Percentiles rank a stretch among this genome's conserved stretches.
These are phyloP conservation scores for Octodon degus DNA, from an alignment of 2,113 vertebrate genomes.

Conservation along the genomic window DNA sequence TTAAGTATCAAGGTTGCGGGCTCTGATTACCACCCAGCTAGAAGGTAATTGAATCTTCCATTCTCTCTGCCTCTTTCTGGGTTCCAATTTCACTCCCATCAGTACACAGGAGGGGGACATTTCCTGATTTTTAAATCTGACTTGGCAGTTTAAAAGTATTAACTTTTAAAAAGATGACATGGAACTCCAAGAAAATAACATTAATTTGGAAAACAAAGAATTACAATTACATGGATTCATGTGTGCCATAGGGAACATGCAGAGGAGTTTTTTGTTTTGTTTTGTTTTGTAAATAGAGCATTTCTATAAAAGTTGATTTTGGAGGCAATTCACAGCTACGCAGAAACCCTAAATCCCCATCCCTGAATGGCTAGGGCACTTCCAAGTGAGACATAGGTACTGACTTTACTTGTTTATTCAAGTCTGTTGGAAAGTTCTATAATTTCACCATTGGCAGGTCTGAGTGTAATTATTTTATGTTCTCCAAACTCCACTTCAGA, in stretches of 20 bases:
- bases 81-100: constrained; percentile 16
- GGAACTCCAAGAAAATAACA: neutral
- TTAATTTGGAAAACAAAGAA: neutral
- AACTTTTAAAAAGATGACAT: constrained; percentile 25
- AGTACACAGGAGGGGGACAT: neutral
- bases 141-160: constrained; percentile 18
- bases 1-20: neutral
- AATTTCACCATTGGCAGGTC: neutral
- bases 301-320: neutral
- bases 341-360: neutral
- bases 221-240: neutral
- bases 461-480: neutral
- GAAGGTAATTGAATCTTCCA: neutral
- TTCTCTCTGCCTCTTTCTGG: neutral
- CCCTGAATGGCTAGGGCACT: neutral
- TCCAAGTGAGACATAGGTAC: neutral
- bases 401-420: neutral
- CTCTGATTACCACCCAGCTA: neutral
- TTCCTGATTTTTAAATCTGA: constrained; percentile 38
- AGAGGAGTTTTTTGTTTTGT: neutral
- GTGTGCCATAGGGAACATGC: neutral
- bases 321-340: neutral
- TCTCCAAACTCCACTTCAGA: neutral
- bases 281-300: neutral
- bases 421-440: neutral